A percentile compares a stretch with the other conserved stretches of the same genome.
phyloP scores from a whole-genome alignment of 2,888 invertebrate genomes.

The Mesopsocus fuscifrons region DNA sequence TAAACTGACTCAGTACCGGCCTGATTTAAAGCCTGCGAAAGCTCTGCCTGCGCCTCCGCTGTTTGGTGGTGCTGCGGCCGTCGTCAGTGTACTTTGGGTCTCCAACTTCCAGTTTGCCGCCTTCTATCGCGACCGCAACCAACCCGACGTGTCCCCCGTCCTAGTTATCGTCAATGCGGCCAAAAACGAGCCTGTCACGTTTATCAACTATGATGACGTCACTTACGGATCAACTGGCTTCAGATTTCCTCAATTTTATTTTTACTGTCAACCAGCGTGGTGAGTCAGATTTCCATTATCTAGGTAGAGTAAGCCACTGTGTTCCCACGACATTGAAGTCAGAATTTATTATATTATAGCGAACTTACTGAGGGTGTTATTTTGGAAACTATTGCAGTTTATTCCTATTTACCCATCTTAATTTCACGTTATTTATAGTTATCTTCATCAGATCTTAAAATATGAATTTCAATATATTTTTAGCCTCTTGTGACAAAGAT shows the following conservation, averaged over 20 bases:
- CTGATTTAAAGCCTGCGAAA: slow-evolving; percentile 67
- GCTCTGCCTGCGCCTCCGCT: slow-evolving; percentile 45
- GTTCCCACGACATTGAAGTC: slow-evolving; percentile 8
- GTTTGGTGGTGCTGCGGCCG: slow-evolving; percentile 11
- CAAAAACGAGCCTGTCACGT: slow-evolving; percentile 45
- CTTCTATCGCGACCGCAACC: slow-evolving; percentile 40
- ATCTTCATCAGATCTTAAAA: no score
- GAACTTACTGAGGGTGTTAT: no score
- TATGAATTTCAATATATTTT: no score
- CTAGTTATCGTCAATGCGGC: slow-evolving; percentile 45
- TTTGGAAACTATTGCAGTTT: no score
- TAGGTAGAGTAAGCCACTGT: no score
- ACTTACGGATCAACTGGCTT: slow-evolving; percentile 55
- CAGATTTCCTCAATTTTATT: slow-evolving; percentile 49
- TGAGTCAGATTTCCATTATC: slow-evolving; percentile 25
- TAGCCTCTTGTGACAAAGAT: no score
- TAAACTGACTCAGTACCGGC: slow-evolving; percentile 70
- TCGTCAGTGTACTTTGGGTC: slow-evolving; percentile 39
- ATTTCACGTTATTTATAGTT: no score
- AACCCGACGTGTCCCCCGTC: slow-evolving; percentile 27
- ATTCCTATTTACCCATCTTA: no score
- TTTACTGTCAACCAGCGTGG: slow-evolving; percentile 56
- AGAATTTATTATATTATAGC: no score
- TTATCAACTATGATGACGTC: slow-evolving; percentile 65
- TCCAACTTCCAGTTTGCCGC: slow-evolving; percentile 74